Conservation (phyloP, 2,113 vertebrate genomes). For the Fulica atra region DNA sequence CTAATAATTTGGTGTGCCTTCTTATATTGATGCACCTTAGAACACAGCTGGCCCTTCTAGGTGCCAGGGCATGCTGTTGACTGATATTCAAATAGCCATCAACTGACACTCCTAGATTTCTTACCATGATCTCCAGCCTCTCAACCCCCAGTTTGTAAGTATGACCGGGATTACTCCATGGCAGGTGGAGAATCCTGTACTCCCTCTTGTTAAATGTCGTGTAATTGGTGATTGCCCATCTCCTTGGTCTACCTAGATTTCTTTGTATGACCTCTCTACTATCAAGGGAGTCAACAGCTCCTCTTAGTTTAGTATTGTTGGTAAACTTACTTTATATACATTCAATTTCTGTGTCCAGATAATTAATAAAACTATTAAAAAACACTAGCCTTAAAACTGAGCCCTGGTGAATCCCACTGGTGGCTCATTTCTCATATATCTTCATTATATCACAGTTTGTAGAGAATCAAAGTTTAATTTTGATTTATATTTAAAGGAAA, state of each 20-base stretch:
- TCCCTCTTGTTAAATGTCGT: background rate
- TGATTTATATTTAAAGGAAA: background rate
- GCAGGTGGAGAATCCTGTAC: background rate
- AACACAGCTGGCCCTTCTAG: background rate
- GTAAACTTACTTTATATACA: background rate
- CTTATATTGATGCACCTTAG: background rate
- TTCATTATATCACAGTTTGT: background rate
- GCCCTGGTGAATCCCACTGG: background rate
- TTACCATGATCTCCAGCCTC: background rate
- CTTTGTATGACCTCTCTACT: background rate
- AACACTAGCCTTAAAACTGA: background rate
- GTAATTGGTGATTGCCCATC: background rate
- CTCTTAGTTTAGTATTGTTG: background rate
- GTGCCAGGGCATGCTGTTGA: background rate
- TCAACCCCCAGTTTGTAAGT: accelerated
- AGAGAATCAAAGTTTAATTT: background rate
- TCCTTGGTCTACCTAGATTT: background rate
- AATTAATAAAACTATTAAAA: background rate
- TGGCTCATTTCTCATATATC: background rate
- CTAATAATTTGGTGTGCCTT: no score
- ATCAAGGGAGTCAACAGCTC: background rate
- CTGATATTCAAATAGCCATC: background rate
- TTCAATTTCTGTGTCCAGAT: background rate
- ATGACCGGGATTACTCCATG: background rate
- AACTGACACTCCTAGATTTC: background rate